These are phyloP conservation scores for Ormyrus labotus DNA, from an alignment of 2,888 invertebrate species.

Conservation along the genomic window DNA sequence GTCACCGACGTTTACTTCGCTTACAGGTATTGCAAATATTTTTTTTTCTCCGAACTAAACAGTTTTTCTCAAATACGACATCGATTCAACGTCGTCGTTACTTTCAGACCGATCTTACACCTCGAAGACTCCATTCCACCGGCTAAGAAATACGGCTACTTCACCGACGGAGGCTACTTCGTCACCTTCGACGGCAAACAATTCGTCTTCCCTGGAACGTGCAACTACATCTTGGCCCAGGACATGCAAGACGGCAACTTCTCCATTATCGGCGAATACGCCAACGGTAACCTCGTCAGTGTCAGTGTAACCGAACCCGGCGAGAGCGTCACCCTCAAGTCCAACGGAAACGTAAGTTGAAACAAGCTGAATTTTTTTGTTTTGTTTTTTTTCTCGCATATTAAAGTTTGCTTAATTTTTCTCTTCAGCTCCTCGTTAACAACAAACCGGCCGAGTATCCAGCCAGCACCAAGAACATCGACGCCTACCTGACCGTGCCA, in stretches of 20 bases:
- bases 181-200: conserved; percentile 93
- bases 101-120: conserved; percentile 74
- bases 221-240: conserved; percentile 89
- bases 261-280: conserved; percentile 85
- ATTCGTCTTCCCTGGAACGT: conserved; percentile 87
- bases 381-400: background rate
- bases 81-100: background rate
- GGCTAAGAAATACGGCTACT: conserved; percentile 79
- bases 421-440: conserved; percentile 79
- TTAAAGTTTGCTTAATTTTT: no score
- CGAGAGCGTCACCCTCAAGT: conserved; percentile 78
- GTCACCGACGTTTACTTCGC: conserved; percentile 78
- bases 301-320: conserved; percentile 84
- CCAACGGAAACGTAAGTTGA: conserved; percentile 79
- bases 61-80: no score
- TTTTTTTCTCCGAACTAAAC: no score
- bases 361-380: background rate
- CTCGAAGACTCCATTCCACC: conserved; percentile 81
- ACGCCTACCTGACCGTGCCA: conserved; percentile 79
- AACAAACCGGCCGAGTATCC: conserved; percentile 85
- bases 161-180: conserved; percentile 89
- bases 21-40: conserved; percentile 76
- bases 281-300: conserved; percentile 82
- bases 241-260: conserved; percentile 93
- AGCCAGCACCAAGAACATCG: conserved; percentile 78